These are phyloP conservation scores for Lasioglossum albipes DNA, from an alignment of 1,140 invertebrate genomes.

Conservation along the genomic window DNA sequence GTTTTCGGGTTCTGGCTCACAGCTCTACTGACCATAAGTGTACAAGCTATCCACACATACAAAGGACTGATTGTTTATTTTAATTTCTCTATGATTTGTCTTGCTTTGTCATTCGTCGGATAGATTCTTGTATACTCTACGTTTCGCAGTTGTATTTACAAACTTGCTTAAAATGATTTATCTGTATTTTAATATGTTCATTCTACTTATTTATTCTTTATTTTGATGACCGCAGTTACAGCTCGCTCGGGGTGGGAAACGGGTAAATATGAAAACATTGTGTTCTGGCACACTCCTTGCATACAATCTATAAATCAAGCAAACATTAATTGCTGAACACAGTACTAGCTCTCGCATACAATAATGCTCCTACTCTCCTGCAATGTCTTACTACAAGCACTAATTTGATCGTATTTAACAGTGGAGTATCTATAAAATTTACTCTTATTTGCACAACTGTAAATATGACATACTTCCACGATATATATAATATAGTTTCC, in stretches of 20 bases:
- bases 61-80: conserved; percentile 6
- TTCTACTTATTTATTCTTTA: conserved; percentile 74
- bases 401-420: conserved; percentile 49
- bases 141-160: neutral
- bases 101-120: neutral
- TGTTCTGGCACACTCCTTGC: conserved; percentile 39
- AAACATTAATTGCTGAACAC: conserved; percentile 37
- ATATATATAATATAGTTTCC: conserved; percentile 28
- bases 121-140: neutral
- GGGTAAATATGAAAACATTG: conserved; percentile 81
- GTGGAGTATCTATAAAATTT: conserved; percentile 12
- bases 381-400: conserved; percentile 45
- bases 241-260: conserved; percentile 80
- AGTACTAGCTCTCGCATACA: conserved; percentile 29
- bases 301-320: conserved; percentile 38
- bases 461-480: conserved; percentile 18
- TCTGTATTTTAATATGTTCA: conserved; percentile 57
- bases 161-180: conserved; percentile 16
- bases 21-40: neutral
- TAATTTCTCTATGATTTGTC: conserved; percentile 12
- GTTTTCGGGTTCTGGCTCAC: too few relatives aligned
- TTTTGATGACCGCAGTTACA: conserved; percentile 81
- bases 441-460: conserved; percentile 35
- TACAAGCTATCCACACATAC: neutral
- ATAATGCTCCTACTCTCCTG: conserved; percentile 29